Evolutionary conservation across 2,113 vertebrate species (phyloP), one percentile per base, ranked within the genome.

Genomic region (Elgaria multicarinata): DNA sequence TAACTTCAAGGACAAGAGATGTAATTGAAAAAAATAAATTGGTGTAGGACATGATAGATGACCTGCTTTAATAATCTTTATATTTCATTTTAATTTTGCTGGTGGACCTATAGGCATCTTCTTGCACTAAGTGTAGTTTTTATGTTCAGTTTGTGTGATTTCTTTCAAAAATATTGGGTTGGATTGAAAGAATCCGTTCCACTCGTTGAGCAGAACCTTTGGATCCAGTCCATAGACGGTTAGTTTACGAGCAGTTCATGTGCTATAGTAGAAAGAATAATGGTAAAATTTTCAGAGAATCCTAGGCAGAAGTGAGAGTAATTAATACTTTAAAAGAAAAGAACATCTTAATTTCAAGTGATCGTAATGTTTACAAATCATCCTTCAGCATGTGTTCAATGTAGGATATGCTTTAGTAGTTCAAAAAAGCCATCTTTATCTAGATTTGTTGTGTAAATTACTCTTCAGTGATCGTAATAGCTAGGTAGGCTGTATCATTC

Each of bases 401-500:
- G 44, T 67, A 83, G 80, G 64, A 83, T 82, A 66, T 64, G 85
- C 18, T 89, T 77, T 85, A 87, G 39, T 88, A 87, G 72, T 71
- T 93, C 64, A 62, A 90, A 66, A 81, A 90, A 84, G 93, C 94
- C 72, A 28, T 80, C 85, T 83, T 92, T 90, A 71, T 88, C 58
- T 95, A 93, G 66, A 92, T 39, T 85, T 89, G 92, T 93, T 53
- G 0, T 80, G 16, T 91, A 91, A 86, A 83, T 89, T 87, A 42
- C 89, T 55, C 55, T 78, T 50, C 88, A 83, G 87, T 89, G 50
- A 13, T 81, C 91, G 90, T 88, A 93, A 58, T 93, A 85, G 87
- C 90, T 81, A 93, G 53, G 92, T 72, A 96, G 93, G 92, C 88
- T 94, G 87, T 93, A 71, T 88, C 28, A 75, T 79, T 96, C 93